Percentiles rank a stretch among this genome's conserved stretches.
Evolutionary conservation across 2,113 vertebrate species (phyloP).

Genomic region (Ranitomeya variabilis): DNA sequence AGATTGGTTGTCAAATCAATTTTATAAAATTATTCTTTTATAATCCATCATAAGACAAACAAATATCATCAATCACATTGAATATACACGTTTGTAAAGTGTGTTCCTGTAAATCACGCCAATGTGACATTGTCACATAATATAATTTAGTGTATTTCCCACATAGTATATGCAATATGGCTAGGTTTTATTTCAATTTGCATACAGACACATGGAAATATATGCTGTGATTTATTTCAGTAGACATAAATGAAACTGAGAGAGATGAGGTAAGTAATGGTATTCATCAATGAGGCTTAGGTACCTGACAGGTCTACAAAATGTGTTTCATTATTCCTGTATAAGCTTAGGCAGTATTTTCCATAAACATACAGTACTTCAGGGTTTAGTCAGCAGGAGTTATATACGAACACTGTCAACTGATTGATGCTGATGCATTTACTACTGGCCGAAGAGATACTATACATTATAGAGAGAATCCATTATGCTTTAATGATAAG

Average conservation of each 20-base stretch:
- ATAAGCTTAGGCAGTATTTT: slow-evolving; percentile 34
- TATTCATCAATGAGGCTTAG: slow-evolving; percentile 47
- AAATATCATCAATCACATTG: not conserved
- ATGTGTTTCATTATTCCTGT: slow-evolving; percentile 39
- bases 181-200: slow-evolving; percentile 22
- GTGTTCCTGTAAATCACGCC: not conserved
- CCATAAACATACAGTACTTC: slow-evolving; percentile 36
- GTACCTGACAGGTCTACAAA: slow-evolving; percentile 42
- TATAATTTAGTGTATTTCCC: not conserved
- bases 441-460: slow-evolving; percentile 12
- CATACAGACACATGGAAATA: slow-evolving; percentile 25
- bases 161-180: slow-evolving; percentile 4
- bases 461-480: not conserved
- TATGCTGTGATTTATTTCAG: slow-evolving; percentile 19
- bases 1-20: not conserved
- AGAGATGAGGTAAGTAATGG: slow-evolving; percentile 44
- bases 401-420: slow-evolving; percentile 42
- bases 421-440: slow-evolving; percentile 34
- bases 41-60: not conserved
- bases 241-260: slow-evolving; percentile 29
- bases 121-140: slow-evolving; percentile 8
- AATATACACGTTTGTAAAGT: not conserved
- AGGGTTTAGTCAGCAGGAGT: slow-evolving; percentile 31
- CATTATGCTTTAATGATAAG: slow-evolving; percentile 3
- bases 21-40: not conserved